A percentile compares a stretch with the other conserved stretches of the same genome.
phyloP scores from a whole-genome alignment of 2,797 vertebrate genomes.

The Darevskia nairensis region DNA sequence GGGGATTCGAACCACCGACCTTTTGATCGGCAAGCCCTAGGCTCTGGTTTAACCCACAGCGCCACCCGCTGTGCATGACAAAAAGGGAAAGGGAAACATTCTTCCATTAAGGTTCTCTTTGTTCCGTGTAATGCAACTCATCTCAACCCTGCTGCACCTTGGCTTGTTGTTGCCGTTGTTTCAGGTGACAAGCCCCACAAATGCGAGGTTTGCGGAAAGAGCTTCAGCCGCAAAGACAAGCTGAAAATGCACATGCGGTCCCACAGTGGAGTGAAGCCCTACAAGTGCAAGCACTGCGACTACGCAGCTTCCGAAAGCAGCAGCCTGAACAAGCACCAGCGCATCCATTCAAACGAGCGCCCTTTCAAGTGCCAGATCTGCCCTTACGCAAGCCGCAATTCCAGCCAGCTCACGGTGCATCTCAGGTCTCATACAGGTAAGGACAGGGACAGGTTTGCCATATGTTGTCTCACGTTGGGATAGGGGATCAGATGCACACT shows the following conservation, averaged over 20 bases:
- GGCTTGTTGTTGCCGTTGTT: not conserved
- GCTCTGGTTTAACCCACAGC: no score
- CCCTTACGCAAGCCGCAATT: constrained; percentile 96
- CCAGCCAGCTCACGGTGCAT: constrained; percentile 97
- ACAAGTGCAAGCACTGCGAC: constrained; percentile 94
- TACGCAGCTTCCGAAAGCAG: constrained; percentile 97
- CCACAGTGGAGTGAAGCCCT: constrained; percentile 95
- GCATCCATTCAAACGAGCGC: constrained; percentile 94
- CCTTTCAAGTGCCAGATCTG: constrained; percentile 99
- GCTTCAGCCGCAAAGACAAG: constrained; percentile 96
- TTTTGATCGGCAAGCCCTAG: no score
- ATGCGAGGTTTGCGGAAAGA: constrained; percentile 94
- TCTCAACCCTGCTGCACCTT: not conserved
- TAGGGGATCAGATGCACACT: not conserved
- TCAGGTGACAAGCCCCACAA: constrained; percentile 97
- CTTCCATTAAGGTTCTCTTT: not conserved
- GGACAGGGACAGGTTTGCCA: constrained; percentile 2
- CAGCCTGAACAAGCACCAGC: constrained; percentile 96
- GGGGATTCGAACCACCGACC: no score
- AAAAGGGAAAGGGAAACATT: not conserved
- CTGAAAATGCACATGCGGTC: constrained; percentile 95
- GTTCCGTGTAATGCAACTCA: constrained; percentile 8
- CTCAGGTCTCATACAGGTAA: constrained; percentile 96
- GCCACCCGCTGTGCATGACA: not conserved
- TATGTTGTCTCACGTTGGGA: not conserved